Evolutionary conservation across 2,113 vertebrate genomes (phyloP), one percentile per base, ranked within the genome.

Genomic region (Numida meleagris): DNA sequence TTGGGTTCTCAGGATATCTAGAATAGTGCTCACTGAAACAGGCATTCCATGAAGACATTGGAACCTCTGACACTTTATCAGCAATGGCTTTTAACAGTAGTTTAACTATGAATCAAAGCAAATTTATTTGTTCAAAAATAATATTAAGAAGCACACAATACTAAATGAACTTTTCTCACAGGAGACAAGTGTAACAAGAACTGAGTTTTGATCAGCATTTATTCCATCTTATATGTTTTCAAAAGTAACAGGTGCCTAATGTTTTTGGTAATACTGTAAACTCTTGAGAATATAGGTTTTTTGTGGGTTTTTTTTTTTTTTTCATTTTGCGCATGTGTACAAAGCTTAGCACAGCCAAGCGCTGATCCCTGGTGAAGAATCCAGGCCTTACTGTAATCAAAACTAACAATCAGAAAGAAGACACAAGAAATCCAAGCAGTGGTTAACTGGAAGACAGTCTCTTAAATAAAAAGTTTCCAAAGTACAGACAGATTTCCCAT

Each of bases 361-460:
- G 36, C 16, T n/a, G 33, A 83, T 90, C 68, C 16, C 63, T 77
- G 34, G 55, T 74, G 82, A 88, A 68, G 82, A 88, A 80, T 33
- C 29, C 29, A 85, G 78, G 63, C 76, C 58, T 90, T 42, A n/a
- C 20, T 70, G 46, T 72, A 85, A 91, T 51, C 66, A 63, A 93
- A 94, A 92, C 80, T 82, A 93, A 82, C 42, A 68, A 45, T 57
- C 74, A 68, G 62, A 84, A 82, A 94, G 36, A 81, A 87, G 70
- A 87, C 87, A 92, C 88, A 91, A 91, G 63, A 91, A 96, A 90
- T 71, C 82, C 55, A 79, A 88, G 59, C 79, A 80, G 86, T 43
- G 68, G 59, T 62, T 93, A 80, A 77, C 36, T 55, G 48, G 53
- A 85, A 59, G 53, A 62, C 43, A 70, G 27, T 50, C 53, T 70